Conservation (phyloP, 2,797 vertebrate species). For the Acropternis orthonyx region DNA sequence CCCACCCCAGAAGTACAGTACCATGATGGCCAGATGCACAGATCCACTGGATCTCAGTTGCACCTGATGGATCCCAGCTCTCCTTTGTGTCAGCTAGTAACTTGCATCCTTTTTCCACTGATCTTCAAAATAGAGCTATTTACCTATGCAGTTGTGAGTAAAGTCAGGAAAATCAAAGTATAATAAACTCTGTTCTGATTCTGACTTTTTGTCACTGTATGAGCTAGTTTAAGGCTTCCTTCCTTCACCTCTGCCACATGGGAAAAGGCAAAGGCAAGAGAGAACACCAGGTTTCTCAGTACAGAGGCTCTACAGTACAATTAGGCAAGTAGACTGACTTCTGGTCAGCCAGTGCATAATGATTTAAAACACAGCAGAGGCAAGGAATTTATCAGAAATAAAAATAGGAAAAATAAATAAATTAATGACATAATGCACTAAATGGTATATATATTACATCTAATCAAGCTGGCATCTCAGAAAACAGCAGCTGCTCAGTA, state of each 20-base stretch:
- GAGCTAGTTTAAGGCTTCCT: not conserved
- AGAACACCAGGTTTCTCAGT: not conserved
- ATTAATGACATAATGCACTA: not conserved
- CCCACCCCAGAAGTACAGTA: too few species aligned
- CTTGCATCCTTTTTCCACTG: not conserved
- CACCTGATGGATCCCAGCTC: not conserved
- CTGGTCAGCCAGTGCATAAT: not conserved
- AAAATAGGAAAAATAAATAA: slow-evolving; percentile 6
- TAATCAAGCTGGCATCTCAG: not conserved
- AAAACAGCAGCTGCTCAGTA: slow-evolving; percentile 29
- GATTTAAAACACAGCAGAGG: not conserved
- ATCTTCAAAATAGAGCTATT: not conserved
- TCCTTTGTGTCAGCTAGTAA: not conserved
- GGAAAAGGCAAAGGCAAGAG: not conserved
- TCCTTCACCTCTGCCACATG: not conserved
- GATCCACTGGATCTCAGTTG: not conserved
- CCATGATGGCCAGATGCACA: not conserved
- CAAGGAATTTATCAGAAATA: not conserved
- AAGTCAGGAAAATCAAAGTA: not conserved
- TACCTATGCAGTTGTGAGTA: not conserved
- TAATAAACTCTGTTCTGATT: not conserved
- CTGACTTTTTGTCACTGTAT: not conserved
- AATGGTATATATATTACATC: not conserved
- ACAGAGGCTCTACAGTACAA: not conserved
- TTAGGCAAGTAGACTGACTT: not conserved